phyloP scores from a whole-genome alignment of 2,797 vertebrate species.

The Octomys mimax region DNA sequence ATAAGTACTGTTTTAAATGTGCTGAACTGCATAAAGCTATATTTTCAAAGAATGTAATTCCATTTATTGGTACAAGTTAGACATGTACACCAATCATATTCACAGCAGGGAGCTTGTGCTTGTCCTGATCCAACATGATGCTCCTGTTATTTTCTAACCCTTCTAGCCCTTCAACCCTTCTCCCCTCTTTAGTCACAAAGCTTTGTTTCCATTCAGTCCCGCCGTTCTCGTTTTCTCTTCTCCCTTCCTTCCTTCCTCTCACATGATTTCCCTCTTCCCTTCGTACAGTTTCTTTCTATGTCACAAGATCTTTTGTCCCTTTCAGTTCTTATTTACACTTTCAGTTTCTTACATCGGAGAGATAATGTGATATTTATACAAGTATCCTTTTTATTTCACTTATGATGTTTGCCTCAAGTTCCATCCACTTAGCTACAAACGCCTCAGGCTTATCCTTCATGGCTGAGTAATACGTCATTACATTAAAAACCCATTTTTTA shows the following conservation, averaged over 20 bases:
- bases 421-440: neutral
- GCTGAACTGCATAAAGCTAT: conserved; percentile 11
- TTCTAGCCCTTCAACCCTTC: too few relatives aligned
- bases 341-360: neutral
- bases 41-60: too few relatives aligned
- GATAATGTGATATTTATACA: neutral
- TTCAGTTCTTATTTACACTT: neutral
- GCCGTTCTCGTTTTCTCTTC: too few relatives aligned
- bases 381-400: neutral
- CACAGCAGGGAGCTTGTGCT: too few relatives aligned
- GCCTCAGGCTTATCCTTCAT: neutral
- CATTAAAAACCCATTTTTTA: neutral
- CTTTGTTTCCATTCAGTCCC: too few relatives aligned
- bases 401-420: neutral
- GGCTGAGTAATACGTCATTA: neutral
- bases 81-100: too few relatives aligned
- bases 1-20: neutral
- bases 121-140: too few relatives aligned
- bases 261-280: neutral
- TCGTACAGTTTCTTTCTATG: neutral
- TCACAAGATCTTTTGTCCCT: neutral
- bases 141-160: too few relatives aligned
- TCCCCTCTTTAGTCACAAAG: too few relatives aligned
- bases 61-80: too few relatives aligned
- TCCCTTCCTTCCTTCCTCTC: too few relatives aligned